Evolutionary conservation across 2,888 invertebrate species (phyloP), one percentile per base, ranked within the genome.

Genomic region (Troilus luridus): DNA sequence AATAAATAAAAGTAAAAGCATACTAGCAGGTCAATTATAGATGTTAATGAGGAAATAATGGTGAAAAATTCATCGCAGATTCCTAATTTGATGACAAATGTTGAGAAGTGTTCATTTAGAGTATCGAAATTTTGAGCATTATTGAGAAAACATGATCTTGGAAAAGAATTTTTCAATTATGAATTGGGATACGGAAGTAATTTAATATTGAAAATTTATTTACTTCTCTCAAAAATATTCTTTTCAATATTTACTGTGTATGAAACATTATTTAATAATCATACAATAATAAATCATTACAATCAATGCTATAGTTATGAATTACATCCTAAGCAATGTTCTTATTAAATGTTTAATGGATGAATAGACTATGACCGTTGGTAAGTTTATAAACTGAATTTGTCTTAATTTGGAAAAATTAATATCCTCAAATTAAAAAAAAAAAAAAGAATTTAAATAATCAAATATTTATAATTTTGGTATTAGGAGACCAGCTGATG

Each of bases 401-500:
- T 27, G 64, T 77, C 41, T 27, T 77, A 41, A 3, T 41, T 77
- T 41, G 14, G 11, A 67, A 24, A 14, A 14, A 67, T 67, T 27
- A 24, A 67, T 41, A 41, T 77, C 41, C 8, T 77, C 41, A 27
- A 27, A 27, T 41, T 41, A 7, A 12, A 12, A 27, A 77, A 81
- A 12, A 27, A 77, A 81, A 81, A 14, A 19, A 41, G 1, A 41
- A 41, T 54, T 21, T 81, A 21, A 54, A 19, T 77, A 12, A 10
- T n/a, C 5, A 19, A 1, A 58, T 21, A 67, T 24, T 72, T n/a
- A 62, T 64, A 11, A 56, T 72, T 72, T 81, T 14, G 67, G 24
- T 24, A 10, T n/a, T 89, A 91, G 91, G 89, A 67, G 88, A 95
- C 95, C 59, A 88, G 91, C 91, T 11, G 96, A 96, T 93, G 95